phyloP scores from a whole-genome alignment of 2,797 vertebrate species.

The Sebastes miniatus region DNA sequence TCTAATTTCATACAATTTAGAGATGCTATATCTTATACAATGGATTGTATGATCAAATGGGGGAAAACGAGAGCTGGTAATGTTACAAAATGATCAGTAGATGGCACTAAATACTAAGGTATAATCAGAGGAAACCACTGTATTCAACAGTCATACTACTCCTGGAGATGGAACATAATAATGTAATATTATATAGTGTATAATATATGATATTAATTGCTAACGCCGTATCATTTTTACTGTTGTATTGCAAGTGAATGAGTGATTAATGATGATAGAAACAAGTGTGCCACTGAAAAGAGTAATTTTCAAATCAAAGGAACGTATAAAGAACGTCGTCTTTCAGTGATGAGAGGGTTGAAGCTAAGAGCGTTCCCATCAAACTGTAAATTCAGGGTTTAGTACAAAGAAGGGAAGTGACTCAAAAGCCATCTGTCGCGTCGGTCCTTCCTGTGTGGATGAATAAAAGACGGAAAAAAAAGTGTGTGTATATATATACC shows the following conservation, averaged over 20 bases:
- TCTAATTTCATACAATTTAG: neutral
- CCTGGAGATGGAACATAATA: neutral
- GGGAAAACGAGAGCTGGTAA: neutral
- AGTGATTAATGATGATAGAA: conserved; percentile 19
- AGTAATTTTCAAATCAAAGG: conserved; percentile 30
- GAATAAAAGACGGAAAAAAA: conserved; percentile 44
- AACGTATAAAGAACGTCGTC: conserved; percentile 20
- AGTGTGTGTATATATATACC: conserved; percentile 25
- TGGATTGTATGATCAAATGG: neutral
- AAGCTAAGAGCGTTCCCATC: conserved; percentile 45
- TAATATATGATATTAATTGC: conserved; percentile 5
- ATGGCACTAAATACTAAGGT: conserved; percentile 51
- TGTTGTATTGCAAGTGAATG: conserved; percentile 14
- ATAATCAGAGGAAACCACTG: neutral
- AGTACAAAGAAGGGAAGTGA: conserved; percentile 39
- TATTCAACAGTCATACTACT: neutral
- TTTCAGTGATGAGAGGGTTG: conserved; percentile 41
- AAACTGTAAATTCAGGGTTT: conserved; percentile 44
- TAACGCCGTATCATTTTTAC: neutral
- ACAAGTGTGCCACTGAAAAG: conserved; percentile 5
- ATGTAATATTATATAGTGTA: neutral
- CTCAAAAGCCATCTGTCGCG: conserved; percentile 60
- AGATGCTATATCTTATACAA: neutral
- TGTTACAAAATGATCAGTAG: conserved; percentile 29
- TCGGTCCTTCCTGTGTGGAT: conserved; percentile 42